Evolutionary conservation across 1,140 invertebrate genomes (phyloP), one percentile per base, ranked within the genome.

Genomic region (Panulirus ornatus): DNA sequence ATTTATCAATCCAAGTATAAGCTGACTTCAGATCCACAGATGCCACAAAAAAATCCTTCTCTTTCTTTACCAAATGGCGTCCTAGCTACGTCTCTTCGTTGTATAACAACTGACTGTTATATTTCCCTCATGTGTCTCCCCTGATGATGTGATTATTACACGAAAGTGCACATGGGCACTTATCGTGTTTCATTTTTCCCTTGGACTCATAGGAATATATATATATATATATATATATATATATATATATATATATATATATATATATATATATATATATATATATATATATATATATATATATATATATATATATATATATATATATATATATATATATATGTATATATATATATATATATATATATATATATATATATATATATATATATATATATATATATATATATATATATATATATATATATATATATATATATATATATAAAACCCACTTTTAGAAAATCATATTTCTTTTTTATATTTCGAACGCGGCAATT

Each of bases 281-380:
- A 22, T 66, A 8, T 66, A 66, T 66, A 22, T 66, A 66, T 66
- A 22, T 66, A 66, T 66, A 22, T 66, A 66, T 66, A 22, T 66
- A 66, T 66, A 22, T 66, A 66, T 66, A 22, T 66, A 66, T 66
- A 22, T 66, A 66, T 66, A 22, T 66, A 66, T 66, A 22, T 66
- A 66, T 66, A 22, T 66, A 66, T 66, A 22, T 66, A 66, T 66
- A 22, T 66, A 66, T 66, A 22, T 66, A 66, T 66, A 22, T 66
- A 66, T 66, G 30, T 66, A 66, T 66, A 22, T 66, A 66, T 66
- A 22, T 66, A 22, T 66, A 66, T 66, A 22, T 66, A 66, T 66
- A 22, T 66, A 27, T 66, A 22, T 66, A 66, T 66, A 22, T 66
- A 5, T 66, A 22, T 66, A 66, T 66, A 5, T 66, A 66, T 66